Evolutionary conservation across 2,888 invertebrate genomes (phyloP).

Genomic region (Volucella zonaria): DNA sequence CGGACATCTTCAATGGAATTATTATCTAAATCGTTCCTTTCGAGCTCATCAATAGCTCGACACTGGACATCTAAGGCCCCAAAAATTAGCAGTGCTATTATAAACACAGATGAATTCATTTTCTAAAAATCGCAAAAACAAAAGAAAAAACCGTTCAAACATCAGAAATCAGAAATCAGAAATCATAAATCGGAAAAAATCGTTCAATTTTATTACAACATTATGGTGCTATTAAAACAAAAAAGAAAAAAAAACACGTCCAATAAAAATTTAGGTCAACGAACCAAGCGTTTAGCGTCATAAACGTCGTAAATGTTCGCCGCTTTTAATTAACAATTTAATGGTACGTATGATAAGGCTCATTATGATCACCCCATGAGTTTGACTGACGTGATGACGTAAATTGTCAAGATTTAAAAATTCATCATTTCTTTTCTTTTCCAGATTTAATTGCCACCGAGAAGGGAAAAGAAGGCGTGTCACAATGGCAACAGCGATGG

Average conservation of each 20-base stretch:
- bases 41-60: conserved; percentile 79
- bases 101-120: conserved; percentile 81
- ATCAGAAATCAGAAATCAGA: too few species aligned
- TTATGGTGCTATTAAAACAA: conserved; percentile 57
- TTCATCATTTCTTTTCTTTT: conserved; percentile 7
- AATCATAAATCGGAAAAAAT: too few species aligned
- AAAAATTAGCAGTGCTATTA: conserved; percentile 81
- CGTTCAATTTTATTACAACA: conserved; percentile 65
- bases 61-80: conserved; percentile 78
- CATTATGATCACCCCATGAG: conserved; percentile 34
- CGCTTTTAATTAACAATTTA: conserved; percentile 51
- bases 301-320: conserved; percentile 35
- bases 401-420: conserved; percentile 46
- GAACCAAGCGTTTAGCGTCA: conserved; percentile 51
- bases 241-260: conserved; percentile 40
- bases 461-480: conserved; percentile 68
- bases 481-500: not conserved
- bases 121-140: conserved; percentile 78
- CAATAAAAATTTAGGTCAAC: conserved; percentile 63
- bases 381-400: conserved; percentile 68
- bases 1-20: conserved; percentile 79
- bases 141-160: conserved; percentile 1
- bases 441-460: conserved; percentile 22
- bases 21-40: conserved; percentile 72
- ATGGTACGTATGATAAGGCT: conserved; percentile 52